Base-by-base conservation (phyloP, 2,888 invertebrate species). In the Drosophila paramelanica region DNA sequence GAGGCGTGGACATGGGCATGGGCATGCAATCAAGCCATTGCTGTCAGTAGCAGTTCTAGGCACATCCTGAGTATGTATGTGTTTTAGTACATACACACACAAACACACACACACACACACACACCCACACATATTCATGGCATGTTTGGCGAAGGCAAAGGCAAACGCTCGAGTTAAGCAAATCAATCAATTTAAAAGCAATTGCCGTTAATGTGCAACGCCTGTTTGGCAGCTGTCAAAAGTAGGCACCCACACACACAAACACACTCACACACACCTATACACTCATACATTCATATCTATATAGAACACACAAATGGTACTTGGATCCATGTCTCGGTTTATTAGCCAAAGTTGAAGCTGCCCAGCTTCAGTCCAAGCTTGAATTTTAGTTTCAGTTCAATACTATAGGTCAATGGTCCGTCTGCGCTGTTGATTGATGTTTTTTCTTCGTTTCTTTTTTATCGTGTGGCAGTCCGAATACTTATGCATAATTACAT, bases 111-210 rank as follows among this genome's bases (percentile, higher is more conserved):
- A 57, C 49, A 58, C 20, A 47, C 42, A 57, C 42, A 49, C 27
- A 50, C 36, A 45, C 17, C 27, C 39, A 31, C 50, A 47, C 33
- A 51, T 47, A 53, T 25, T 49, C 20, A 42, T 17, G 20, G n/a
- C 10, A 2, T 36, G 33, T 20, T 11, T 11, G 36, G 33, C n/a
- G 10, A 20, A 49, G 47, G 49, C 11, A 20, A 42, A 27, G 31
- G n/a, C 51, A 51, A 68, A 66, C 56, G 59, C 65, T 59, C 68
- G 65, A 64, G 49, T 74, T 69, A 74, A 69, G 82, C 87, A 86
- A 86, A 86, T 83, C 87, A 84, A 83, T 83, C 83, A 86, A 83
- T 84, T 86, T 84, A 77, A 83, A 86, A 83, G 84, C 83, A 86
- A 86, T 83, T 86, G 87, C 84, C 84, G 84, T 83, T 83, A 83